Base-by-base conservation (phyloP, 2,888 invertebrate genomes). In the Euproctis similis region DNA sequence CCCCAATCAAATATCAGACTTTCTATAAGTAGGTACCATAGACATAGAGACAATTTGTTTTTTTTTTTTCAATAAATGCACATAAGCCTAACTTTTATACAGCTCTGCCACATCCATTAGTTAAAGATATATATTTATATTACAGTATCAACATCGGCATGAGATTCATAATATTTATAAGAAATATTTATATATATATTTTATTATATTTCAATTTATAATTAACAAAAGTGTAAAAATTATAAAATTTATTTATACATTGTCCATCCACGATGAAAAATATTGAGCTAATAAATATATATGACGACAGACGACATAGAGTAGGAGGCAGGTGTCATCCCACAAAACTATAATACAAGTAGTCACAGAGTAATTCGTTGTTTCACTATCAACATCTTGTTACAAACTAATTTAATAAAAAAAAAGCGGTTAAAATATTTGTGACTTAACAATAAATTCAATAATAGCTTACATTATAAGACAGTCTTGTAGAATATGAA, bases 401-500 rank as follows among this genome's bases (percentile, higher is more conserved):
- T n/a, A n/a, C n/a, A n/a, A n/a, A n/a, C n/a, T 37, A 46, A 69
- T 70, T 68, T 76, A 71, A 74, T 68, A 60, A 46, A 42, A 62
- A 57, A 59, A 59, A 68, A 72, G 59, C 59, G 50, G 62, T 59
- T 68, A 71, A 66, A 68, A 70, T 65, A 70, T 84, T 84, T 84
- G 82, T 82, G 81, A 82, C 82, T 77, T 78, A 80, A 69, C 47
- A 65, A 74, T 76, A 74, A 71, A 71, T 74, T 75, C 63, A 71
- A 68, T n/a, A n/a, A n/a, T 77, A 75, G 72, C 80, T 78, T 81
- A 78, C 59, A 53, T 73, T n/a, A n/a, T 72, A 81, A 81, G 78
- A 78, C 82, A 84, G 82, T 84, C 82, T 84, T 82, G 76, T 76
- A 75, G 68, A 74, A 67, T 65, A 70, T 69, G 63, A 66, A n/a